These are phyloP conservation scores for Colius striatus DNA, from an alignment of 2,113 vertebrate species.

Conservation along the genomic window DNA sequence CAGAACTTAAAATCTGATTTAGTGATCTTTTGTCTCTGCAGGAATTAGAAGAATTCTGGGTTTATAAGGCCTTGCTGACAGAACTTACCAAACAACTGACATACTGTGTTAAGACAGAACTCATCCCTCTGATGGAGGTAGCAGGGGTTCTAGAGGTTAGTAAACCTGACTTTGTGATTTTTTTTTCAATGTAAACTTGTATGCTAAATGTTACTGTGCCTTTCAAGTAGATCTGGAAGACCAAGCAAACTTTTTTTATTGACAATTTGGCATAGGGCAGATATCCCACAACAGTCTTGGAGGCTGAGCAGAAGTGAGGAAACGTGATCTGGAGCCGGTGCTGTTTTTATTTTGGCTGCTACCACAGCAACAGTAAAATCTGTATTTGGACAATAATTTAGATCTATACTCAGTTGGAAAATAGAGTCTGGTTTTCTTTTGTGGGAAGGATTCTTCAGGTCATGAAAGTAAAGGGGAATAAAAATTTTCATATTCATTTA, in stretches of 20 bases:
- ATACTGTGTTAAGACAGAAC: constrained; percentile 91
- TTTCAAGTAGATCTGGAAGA: not conserved
- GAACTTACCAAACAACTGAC: constrained; percentile 89
- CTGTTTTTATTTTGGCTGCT: not conserved
- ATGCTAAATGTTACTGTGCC: not conserved
- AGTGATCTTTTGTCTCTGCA: constrained; percentile 58
- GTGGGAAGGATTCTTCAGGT: not conserved
- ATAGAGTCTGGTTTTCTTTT: not conserved
- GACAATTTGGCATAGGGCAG: not conserved
- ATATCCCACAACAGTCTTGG: not conserved
- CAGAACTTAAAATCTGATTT: not conserved
- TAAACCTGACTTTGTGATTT: not conserved
- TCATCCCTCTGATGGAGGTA: constrained; percentile 97
- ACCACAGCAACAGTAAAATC: not conserved
- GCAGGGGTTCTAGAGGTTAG: constrained; percentile 91
- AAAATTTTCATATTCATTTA: not conserved
- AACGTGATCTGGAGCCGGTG: not conserved
- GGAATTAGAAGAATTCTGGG: constrained; percentile 96
- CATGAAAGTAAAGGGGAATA: not conserved
- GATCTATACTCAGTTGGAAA: not conserved
- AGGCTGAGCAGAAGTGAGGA: not conserved
- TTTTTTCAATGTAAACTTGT: not conserved
- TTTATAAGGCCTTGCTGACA: constrained; percentile 86
- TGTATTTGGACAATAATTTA: not conserved
- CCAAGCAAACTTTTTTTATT: not conserved